Percentiles rank a stretch among this genome's conserved stretches.
Conservation (phyloP, 2,113 vertebrate species). For the Alligator mississippiensis region DNA sequence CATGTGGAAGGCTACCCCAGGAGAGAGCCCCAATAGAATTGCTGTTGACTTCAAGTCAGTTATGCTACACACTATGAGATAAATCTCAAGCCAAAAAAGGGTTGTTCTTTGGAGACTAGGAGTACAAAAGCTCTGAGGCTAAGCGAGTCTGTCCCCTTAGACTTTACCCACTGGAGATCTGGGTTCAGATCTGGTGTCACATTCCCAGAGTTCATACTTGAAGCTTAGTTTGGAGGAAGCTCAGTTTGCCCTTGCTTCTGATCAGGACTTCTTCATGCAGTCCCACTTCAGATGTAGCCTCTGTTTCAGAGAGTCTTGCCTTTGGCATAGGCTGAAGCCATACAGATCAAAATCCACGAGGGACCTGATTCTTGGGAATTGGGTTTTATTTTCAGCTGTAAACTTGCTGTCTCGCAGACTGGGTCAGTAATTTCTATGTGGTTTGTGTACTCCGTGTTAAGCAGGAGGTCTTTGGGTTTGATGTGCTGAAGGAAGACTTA, state of each 20-base stretch:
- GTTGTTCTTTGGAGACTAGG: not conserved
- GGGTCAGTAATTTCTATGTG: too few relatives aligned
- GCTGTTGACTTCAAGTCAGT: not conserved
- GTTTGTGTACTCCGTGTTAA: too few relatives aligned
- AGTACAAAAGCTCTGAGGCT: not conserved
- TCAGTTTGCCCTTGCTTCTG: not conserved
- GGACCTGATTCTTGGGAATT: not conserved
- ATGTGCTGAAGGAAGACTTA: too few relatives aligned
- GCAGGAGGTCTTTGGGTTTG: too few relatives aligned
- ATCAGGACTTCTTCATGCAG: not conserved
- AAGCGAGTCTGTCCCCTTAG: not conserved
- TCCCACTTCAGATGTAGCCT: not conserved
- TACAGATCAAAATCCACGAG: not conserved
- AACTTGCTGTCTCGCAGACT: not conserved
- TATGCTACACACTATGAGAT: fast-evolving
- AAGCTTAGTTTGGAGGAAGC: not conserved
- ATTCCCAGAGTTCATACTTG: not conserved
- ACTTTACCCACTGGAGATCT: not conserved
- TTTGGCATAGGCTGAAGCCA: not conserved
- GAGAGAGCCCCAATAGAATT: not conserved
- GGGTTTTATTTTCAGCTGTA: not conserved
- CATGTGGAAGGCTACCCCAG: not conserved
- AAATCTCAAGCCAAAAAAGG: not conserved
- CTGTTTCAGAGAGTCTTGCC: not conserved
- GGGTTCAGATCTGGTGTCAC: not conserved